Evolutionary conservation across 2,888 invertebrate genomes (phyloP), one percentile per base, ranked within the genome.

Genomic region (Clostera curtula): DNA sequence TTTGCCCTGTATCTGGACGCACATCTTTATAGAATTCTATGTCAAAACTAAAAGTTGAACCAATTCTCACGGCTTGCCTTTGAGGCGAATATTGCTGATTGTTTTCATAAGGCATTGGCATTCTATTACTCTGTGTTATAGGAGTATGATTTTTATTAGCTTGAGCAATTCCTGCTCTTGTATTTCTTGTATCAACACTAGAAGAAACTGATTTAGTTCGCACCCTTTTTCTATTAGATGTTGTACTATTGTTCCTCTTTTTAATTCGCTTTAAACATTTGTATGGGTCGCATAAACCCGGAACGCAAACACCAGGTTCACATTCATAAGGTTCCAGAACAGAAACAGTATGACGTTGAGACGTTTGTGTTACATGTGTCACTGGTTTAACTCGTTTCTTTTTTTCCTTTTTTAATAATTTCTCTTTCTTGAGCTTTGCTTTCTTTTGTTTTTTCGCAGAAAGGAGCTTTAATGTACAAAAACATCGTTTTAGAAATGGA

Each of bases 401-500:
- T 27, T 21, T 16, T 13, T 12, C 14, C 12, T 12, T 12, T 11
- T 20, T 5, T 11, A 7, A 12, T 6, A 20, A 7, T 10, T 20
- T 21, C 8, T 14, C 35, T 35, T 25, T 33, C 29, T 28, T 50
- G 47, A 20, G n/a, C n/a, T n/a, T n/a, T n/a, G n/a, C n/a, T n/a
- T n/a, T n/a, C n/a, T n/a, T n/a, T n/a, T n/a, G n/a, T n/a, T n/a
- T n/a, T n/a, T n/a, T n/a, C n/a, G n/a, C n/a, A n/a, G n/a, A n/a
- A n/a, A 52, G 36, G 12, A 61, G 43, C 24, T 52, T 44, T 30
- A 57, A 36, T 10, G 58, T 59, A 39, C 60, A 64, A 39, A 66
- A 62, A 35, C 57, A 54, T n/a, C 51, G 49, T 29, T 49, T 45
- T 9, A 50, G 11, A 19, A 30, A 23, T 7, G 38, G 14, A 19